Percentiles rank a stretch among this genome's conserved stretches.
Conservation (phyloP, 2,113 vertebrate genomes). For the Melanerpes formicivorus region DNA sequence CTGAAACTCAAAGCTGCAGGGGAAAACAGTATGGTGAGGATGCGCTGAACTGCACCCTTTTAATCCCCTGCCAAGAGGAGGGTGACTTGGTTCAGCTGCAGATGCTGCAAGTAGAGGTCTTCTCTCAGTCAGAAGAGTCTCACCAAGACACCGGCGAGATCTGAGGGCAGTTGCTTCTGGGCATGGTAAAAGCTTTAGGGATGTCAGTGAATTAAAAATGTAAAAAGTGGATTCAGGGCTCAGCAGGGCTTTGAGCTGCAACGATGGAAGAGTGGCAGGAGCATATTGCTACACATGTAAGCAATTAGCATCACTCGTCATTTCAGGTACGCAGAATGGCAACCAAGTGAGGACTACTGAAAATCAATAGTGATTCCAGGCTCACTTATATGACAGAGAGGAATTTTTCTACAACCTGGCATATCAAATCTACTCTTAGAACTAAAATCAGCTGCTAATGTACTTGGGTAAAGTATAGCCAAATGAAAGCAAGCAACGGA, state of each 20-base stretch:
- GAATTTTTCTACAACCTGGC: conserved; percentile 13
- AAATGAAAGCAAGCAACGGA: not conserved
- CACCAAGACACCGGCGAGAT: not conserved
- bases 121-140: not conserved
- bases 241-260: not conserved
- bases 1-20: not conserved
- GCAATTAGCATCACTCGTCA: not conserved
- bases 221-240: not conserved
- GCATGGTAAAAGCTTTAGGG: not conserved
- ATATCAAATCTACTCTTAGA: not conserved
- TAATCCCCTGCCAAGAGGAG: not conserved
- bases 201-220: not conserved
- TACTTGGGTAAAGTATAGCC: not conserved
- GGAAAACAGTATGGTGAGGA: not conserved
- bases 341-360: not conserved
- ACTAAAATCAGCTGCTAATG: not conserved
- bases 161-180: not conserved
- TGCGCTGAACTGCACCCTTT: not conserved
- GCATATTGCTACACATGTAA: not conserved
- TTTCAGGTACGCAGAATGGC: not conserved
- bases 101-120: not conserved
- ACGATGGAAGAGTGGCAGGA: conserved; percentile 6
- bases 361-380: not conserved
- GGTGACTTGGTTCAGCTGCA: not conserved
- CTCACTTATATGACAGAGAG: not conserved